Evolutionary conservation across 1,140 invertebrate genomes (phyloP).

Genomic region (Trichonephila clavipes): DNA sequence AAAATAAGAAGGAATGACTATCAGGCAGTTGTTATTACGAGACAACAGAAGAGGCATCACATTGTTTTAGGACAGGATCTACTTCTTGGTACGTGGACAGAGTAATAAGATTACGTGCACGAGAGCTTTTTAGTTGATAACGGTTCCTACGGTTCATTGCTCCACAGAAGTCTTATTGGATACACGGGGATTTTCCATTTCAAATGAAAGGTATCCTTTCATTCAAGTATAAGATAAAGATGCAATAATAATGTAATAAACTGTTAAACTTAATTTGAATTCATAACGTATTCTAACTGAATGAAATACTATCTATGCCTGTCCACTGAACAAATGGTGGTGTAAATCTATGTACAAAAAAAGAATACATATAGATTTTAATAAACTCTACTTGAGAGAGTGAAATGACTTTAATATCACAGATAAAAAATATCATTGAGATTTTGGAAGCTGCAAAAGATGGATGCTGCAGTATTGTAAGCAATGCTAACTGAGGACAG

Average conservation of each 20-base stretch:
- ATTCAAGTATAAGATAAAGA: neutral
- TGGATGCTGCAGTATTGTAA: too few relatives aligned
- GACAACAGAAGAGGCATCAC: slow-evolving; percentile 22
- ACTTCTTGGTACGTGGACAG: slow-evolving; percentile 46
- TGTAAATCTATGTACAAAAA: too few relatives aligned
- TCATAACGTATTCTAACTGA: too few relatives aligned
- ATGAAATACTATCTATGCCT: too few relatives aligned
- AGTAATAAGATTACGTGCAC: slow-evolving; percentile 57
- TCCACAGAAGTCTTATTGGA: neutral
- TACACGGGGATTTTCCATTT: neutral
- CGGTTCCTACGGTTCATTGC: slow-evolving; percentile 66
- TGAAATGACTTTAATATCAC: too few relatives aligned
- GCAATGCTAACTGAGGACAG: too few relatives aligned
- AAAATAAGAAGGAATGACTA: slow-evolving; percentile 60
- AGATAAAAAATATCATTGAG: too few relatives aligned
- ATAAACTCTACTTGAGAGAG: too few relatives aligned
- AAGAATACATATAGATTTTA: too few relatives aligned
- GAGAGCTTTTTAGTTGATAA: slow-evolving; percentile 28
- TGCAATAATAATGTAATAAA: neutral
- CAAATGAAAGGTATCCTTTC: neutral
- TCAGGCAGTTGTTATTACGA: neutral
- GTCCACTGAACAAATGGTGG: too few relatives aligned
- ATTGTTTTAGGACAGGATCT: slow-evolving; percentile 35
- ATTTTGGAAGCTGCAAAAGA: too few relatives aligned
- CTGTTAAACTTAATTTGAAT: too few relatives aligned